Base-by-base conservation (phyloP, 2,888 invertebrate species). In the Cantharis rustica region DNA sequence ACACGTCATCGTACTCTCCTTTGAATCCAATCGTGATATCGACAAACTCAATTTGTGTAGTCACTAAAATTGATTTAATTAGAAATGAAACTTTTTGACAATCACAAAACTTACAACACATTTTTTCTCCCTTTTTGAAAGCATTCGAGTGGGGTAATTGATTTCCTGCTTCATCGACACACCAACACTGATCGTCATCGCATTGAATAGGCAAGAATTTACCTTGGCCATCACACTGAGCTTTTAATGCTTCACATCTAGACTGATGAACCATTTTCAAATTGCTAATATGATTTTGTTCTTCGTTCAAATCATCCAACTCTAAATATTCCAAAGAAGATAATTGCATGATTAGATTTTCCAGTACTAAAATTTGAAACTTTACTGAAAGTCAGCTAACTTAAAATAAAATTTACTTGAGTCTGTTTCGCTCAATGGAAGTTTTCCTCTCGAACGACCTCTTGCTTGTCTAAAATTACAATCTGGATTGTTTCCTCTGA, bases 381-480 rank as follows among this genome's bases (percentile, higher is more conserved):
- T 61, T 13, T 1, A 26, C 66, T 7, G 31, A 20, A 20, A 2
- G 16, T 23, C 23, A 15, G 10, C 3, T 62, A 68, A 31, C 17
- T 64, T 11, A 26, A 71, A 62, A 64, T 63, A 47, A 20, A 9
- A 76, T 68, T 81, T 86, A 91, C 91, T 91, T 87, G 91, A 89
- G 84, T 91, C 92, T 69, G 90, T 90, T 79, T 91, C 88, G 27
- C 83, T 72, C 11, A 27, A 9, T 72, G 73, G 76, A 26, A 61
- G 7, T 72, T 76, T 79, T 76, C 86, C 83, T 16, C 84, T 84
- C 73, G 88, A 89, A 47, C 91, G 88, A 17, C 90, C 91, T 77
- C 96, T 90, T 0, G 95, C 95, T 86, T 95, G 94, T 61, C 96
- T 90, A 86, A 94, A 94, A 86, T 94, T 95, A 86, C 96, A 96